These are phyloP conservation scores for Morone saxatilis DNA, from an alignment of 2,113 vertebrate species.

Conservation along the genomic window DNA sequence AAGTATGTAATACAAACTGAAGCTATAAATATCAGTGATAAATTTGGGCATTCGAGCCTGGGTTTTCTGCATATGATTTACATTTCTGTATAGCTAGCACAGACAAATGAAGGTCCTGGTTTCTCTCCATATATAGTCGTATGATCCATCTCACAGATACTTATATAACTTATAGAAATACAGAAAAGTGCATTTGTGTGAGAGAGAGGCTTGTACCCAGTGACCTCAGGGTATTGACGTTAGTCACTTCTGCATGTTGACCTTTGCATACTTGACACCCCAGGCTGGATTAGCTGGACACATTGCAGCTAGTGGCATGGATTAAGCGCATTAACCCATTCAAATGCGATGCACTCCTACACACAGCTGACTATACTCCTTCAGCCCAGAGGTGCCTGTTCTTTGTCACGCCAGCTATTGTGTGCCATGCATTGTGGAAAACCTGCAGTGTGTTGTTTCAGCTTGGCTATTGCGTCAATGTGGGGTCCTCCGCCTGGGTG, in stretches of 20 bases:
- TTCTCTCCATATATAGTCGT: conserved; percentile 4
- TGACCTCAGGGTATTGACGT: conserved; percentile 57
- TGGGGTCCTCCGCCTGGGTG: conserved; percentile 58
- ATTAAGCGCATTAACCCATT: conserved; percentile 70
- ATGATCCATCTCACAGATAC: neutral
- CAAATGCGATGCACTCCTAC: conserved; percentile 64
- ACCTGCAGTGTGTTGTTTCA: conserved; percentile 78
- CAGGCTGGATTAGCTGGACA: conserved; percentile 76
- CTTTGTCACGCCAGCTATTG: conserved; percentile 79
- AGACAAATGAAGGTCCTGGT: neutral
- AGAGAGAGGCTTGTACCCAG: conserved; percentile 22
- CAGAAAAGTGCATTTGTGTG: neutral
- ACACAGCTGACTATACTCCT: conserved; percentile 61
- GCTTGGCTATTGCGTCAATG: conserved; percentile 72
- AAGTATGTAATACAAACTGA: conserved; percentile 41
- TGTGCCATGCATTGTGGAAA: conserved; percentile 61
- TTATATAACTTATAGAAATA: conserved; percentile 35
- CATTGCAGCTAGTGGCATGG: conserved; percentile 70
- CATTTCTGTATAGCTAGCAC: conserved; percentile 38
- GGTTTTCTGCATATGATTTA: conserved; percentile 33
- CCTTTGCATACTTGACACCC: conserved; percentile 55
- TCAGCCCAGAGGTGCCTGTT: conserved; percentile 54
- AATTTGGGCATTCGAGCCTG: conserved; percentile 16
- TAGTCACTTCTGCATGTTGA: conserved; percentile 55
- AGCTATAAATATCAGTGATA: conserved; percentile 47